phyloP scores from a whole-genome alignment of 2,113 vertebrate species.

The Carassius auratus region DNA sequence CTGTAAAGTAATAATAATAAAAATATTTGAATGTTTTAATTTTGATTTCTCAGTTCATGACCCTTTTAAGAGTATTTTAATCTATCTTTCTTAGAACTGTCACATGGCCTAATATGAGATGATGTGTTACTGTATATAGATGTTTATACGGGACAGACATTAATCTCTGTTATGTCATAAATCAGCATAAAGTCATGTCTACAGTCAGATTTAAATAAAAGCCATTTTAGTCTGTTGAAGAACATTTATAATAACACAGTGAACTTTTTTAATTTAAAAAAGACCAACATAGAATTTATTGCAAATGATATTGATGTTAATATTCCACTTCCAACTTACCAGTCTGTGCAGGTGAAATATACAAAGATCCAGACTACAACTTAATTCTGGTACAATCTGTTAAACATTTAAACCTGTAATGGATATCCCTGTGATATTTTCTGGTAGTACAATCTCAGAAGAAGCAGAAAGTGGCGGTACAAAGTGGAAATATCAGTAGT shows the following conservation, averaged over 20 bases:
- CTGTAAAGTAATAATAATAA: too few relatives aligned
- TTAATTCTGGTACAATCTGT: too few relatives aligned
- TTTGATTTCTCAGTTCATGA: too few relatives aligned
- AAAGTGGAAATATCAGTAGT: neutral
- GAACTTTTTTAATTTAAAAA: neutral
- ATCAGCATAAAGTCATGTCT: neutral
- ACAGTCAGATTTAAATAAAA: neutral
- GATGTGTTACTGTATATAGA: neutral
- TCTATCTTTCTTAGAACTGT: too few relatives aligned
- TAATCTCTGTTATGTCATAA: neutral
- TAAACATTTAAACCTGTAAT: neutral
- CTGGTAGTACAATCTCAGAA: neutral
- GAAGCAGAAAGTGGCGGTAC: slow-evolving; percentile 10
- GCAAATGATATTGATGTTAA: neutral
- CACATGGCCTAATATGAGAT: too few relatives aligned
- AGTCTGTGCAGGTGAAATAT: neutral
- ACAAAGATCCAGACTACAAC: too few relatives aligned
- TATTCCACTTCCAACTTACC: neutral
- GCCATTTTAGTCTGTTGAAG: neutral
- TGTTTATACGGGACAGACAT: too few relatives aligned
- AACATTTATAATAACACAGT: neutral
- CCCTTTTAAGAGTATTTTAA: too few relatives aligned
- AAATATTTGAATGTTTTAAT: too few relatives aligned
- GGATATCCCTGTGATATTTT: neutral
- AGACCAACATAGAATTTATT: neutral